phyloP scores from a whole-genome alignment of 2,113 vertebrate genomes.

The Sceloporus undulatus region DNA sequence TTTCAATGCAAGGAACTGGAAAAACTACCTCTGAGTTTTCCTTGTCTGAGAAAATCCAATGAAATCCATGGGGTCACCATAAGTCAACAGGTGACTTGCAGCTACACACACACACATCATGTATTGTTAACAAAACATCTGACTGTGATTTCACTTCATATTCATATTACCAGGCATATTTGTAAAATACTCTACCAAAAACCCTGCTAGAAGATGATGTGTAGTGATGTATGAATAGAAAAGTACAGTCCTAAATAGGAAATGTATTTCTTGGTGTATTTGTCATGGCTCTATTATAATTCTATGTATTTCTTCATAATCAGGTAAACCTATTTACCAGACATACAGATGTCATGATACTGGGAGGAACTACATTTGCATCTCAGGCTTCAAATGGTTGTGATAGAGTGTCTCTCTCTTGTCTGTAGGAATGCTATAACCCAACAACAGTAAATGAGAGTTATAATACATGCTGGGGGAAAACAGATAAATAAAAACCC shows the following conservation, averaged over 20 bases:
- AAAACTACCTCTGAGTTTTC: too few relatives aligned
- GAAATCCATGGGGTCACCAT: too few relatives aligned
- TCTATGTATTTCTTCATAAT: not conserved
- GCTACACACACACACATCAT: too few relatives aligned
- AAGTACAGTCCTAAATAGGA: not conserved
- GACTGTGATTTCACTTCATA: not conserved
- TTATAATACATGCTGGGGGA: not conserved
- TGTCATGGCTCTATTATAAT: not conserved
- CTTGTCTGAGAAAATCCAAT: too few relatives aligned
- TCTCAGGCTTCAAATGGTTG: not conserved
- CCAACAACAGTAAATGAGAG: not conserved
- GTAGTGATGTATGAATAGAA: not conserved
- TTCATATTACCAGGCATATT: slow-evolving; percentile 2
- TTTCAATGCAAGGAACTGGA: too few relatives aligned
- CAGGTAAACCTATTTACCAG: not conserved
- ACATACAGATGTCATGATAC: not conserved
- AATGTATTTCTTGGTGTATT: not conserved
- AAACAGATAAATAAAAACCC: not conserved
- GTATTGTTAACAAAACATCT: slow-evolving; percentile 3
- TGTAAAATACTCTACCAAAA: not conserved
- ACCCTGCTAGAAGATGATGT: not conserved
- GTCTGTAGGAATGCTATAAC: not conserved
- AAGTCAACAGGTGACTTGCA: too few relatives aligned
- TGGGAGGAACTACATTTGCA: not conserved
- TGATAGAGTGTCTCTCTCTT: not conserved